A percentile compares a stretch with the other conserved stretches of the same genome.
phyloP scores from a whole-genome alignment of 2,797 vertebrate species.

The Threskiornis aethiopicus region DNA sequence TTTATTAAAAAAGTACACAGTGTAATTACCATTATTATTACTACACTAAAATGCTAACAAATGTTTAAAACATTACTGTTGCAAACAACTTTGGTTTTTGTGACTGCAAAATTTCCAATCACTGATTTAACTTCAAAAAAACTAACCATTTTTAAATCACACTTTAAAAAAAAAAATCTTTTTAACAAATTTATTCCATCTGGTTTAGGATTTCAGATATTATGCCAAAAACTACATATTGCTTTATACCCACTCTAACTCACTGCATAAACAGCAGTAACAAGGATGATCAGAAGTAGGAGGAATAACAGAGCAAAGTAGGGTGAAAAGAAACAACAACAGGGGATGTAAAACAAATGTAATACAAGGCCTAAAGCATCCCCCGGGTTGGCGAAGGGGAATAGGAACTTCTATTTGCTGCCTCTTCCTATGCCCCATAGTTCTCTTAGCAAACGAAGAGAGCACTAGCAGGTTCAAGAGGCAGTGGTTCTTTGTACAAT shows the following conservation, averaged over 20 bases:
- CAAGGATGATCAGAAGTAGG: background rate
- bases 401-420: background rate
- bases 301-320: background rate
- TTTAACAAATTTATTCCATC: background rate
- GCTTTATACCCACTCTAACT: background rate
- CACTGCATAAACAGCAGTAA: background rate
- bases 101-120: background rate
- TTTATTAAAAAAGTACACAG: background rate
- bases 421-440: background rate
- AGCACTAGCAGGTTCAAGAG: background rate
- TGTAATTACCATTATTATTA: background rate
- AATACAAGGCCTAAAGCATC: background rate
- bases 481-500: background rate
- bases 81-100: background rate
- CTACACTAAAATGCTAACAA: background rate
- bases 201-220: background rate
- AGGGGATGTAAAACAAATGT: background rate
- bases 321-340: background rate
- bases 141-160: background rate
- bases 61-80: background rate
- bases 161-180: background rate
- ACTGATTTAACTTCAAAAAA: background rate
- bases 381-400: background rate
- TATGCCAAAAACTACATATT: background rate
- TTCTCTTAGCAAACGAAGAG: background rate